Percentiles rank a stretch among this genome's conserved stretches.
phyloP scores from a whole-genome alignment of 2,888 invertebrate species.

The Campaea margaritaria region DNA sequence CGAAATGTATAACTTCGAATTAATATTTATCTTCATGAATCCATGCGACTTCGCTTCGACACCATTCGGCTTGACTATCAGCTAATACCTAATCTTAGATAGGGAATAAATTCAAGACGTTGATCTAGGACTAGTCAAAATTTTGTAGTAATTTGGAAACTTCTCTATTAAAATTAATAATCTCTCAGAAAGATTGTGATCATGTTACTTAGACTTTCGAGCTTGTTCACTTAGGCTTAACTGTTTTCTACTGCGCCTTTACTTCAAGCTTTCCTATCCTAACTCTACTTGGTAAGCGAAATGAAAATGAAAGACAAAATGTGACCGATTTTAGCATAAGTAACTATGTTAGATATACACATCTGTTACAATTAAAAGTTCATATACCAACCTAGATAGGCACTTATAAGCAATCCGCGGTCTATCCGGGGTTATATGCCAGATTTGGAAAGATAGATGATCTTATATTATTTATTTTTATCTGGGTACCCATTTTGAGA shows the following conservation, averaged over 20 bases:
- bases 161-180: slow-evolving; percentile 35
- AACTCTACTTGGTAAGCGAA: slow-evolving; percentile 43
- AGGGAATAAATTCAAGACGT: slow-evolving; percentile 61
- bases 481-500: not conserved
- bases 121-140: slow-evolving; percentile 28
- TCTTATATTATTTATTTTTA: not conserved
- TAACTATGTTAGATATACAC: slow-evolving; percentile 29
- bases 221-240: slow-evolving; percentile 81
- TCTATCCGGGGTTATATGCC: slow-evolving; percentile 8
- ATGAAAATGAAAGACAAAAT: slow-evolving; percentile 36
- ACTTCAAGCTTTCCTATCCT: slow-evolving; percentile 70
- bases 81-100: slow-evolving; percentile 65
- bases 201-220: slow-evolving; percentile 68
- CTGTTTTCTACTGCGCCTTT: slow-evolving; percentile 75
- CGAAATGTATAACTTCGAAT: slow-evolving; percentile 51
- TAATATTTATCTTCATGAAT: slow-evolving; percentile 66
- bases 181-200: slow-evolving; percentile 37
- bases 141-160: slow-evolving; percentile 40
- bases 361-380: slow-evolving; percentile 19
- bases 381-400: slow-evolving; percentile 4
- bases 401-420: not conserved
- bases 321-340: slow-evolving; percentile 33
- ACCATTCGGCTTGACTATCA: slow-evolving; percentile 62
- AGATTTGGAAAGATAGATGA: not conserved
- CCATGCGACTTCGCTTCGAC: slow-evolving; percentile 75